A percentile compares a stretch with the other conserved stretches of the same genome.
Evolutionary conservation across 2,797 vertebrate species (phyloP).

Genomic region (Acridotheres tristis): DNA sequence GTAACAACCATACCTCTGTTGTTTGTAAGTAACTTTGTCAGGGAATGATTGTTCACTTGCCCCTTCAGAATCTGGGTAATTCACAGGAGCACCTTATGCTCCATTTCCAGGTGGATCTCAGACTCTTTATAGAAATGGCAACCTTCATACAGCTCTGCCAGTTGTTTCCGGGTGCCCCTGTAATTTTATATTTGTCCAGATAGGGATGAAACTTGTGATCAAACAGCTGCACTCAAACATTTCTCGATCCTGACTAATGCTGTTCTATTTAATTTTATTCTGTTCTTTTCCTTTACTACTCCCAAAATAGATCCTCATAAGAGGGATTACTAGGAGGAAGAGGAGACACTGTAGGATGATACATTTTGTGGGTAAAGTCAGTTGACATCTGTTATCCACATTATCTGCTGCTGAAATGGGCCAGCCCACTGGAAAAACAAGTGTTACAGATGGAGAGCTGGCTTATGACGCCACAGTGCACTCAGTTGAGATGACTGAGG

Average conservation of each 20-base stretch:
- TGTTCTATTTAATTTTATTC: neutral
- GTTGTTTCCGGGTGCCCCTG: neutral
- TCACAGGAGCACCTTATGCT: neutral
- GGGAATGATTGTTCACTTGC: neutral
- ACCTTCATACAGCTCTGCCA: neutral
- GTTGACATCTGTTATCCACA: neutral
- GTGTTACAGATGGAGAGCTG: neutral
- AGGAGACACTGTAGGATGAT: neutral
- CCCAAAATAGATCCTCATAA: neutral
- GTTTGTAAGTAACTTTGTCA: neutral
- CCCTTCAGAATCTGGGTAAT: neutral
- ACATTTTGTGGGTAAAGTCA: neutral
- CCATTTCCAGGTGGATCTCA: neutral
- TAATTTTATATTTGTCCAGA: neutral
- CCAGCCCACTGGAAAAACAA: accelerated
- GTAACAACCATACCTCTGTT: neutral
- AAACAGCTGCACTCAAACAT: neutral
- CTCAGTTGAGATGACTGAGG: neutral
- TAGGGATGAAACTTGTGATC: neutral
- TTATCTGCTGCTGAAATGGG: neutral
- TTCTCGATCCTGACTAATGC: neutral
- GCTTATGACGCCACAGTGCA: neutral
- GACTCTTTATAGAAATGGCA: neutral
- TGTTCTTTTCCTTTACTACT: neutral
- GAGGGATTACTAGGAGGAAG: neutral